A percentile compares a stretch with the other conserved stretches of the same genome.
Conservation (phyloP, 2,113 vertebrate genomes). For the Rissa tridactyla region DNA sequence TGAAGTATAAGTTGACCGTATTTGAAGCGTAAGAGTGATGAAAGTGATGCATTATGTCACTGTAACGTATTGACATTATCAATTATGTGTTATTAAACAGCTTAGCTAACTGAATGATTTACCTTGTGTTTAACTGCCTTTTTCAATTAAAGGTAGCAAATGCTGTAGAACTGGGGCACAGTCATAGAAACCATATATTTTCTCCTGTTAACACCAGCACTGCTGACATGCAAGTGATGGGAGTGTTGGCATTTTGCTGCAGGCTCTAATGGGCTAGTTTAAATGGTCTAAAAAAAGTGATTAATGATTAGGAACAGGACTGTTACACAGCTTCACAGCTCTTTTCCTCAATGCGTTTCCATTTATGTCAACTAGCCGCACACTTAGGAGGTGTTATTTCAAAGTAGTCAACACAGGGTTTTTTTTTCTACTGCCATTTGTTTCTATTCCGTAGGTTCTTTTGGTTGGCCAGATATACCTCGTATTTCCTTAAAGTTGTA, state of each 20-base stretch:
- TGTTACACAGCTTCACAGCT: conserved; percentile 37
- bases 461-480: not conserved
- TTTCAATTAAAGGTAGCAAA: conserved; percentile 76
- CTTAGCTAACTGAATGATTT: conserved; percentile 72
- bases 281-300: conserved; percentile 60
- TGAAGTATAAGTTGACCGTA: conserved; percentile 8
- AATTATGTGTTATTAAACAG: conserved; percentile 74
- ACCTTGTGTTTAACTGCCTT: conserved; percentile 73
- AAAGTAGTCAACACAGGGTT: not conserved
- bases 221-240: conserved; percentile 52
- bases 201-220: conserved; percentile 73
- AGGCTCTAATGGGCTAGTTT: conserved; percentile 63
- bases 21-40: conserved; percentile 55
- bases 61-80: conserved; percentile 65
- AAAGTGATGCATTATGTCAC: conserved; percentile 66
- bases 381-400: conserved; percentile 58
- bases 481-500: conserved; percentile 2
- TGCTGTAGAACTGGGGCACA: conserved; percentile 42
- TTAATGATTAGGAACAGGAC: conserved; percentile 66
- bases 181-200: conserved; percentile 71
- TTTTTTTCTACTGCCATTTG: conserved; percentile 23
- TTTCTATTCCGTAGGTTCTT: conserved; percentile 47
- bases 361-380: conserved; percentile 29
- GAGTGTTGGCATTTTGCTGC: conserved; percentile 66
- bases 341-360: conserved; percentile 46